These are phyloP conservation scores for Pipistrellus pygmaeus DNA, from an alignment of 2,797 vertebrate species.

Conservation along the genomic window DNA sequence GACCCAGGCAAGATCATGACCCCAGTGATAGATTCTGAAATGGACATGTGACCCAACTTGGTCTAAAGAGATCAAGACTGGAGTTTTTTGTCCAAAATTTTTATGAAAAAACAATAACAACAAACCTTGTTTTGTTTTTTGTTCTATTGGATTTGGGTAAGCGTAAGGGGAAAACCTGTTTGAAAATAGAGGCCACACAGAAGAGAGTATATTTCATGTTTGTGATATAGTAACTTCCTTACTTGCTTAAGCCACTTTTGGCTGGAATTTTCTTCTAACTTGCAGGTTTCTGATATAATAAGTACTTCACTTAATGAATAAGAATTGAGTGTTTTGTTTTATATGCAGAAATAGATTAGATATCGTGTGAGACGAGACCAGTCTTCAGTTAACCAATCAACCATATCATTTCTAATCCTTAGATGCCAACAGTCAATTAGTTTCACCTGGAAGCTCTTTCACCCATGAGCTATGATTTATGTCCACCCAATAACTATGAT, in stretches of 20 bases:
- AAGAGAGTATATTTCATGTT: background rate
- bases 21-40: background rate
- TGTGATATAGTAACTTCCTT: slow-evolving; percentile 10
- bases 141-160: background rate
- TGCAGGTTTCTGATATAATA: background rate
- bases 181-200: background rate
- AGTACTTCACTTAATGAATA: slow-evolving; percentile 49
- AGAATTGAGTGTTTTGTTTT: background rate
- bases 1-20: background rate
- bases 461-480: background rate
- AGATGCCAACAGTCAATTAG: background rate
- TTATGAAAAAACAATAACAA: background rate
- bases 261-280: background rate
- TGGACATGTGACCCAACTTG: background rate
- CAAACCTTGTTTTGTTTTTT: background rate
- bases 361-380: background rate
- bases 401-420: background rate
- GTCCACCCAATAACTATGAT: background rate
- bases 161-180: background rate
- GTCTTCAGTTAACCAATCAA: background rate
- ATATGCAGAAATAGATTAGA: background rate
- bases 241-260: background rate
- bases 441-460: slow-evolving; percentile 6
- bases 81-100: background rate
- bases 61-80: background rate